Conservation (phyloP, 2,888 invertebrate genomes). For the Hyposoter dolosus region DNA sequence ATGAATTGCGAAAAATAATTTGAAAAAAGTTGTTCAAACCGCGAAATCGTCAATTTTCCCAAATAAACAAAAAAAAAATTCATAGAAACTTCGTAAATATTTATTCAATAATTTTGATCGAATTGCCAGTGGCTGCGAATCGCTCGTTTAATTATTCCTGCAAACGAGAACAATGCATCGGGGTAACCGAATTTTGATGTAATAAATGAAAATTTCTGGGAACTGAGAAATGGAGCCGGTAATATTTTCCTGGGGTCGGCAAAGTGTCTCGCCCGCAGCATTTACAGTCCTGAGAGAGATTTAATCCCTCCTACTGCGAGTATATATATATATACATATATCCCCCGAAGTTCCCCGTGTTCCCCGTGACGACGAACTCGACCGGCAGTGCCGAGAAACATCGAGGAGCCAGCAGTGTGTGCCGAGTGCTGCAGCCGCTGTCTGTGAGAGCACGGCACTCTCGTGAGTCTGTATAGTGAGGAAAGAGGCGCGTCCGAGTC, state of each 20-base stretch:
- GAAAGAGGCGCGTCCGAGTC: slow-evolving; percentile 65
- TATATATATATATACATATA: slow-evolving; percentile 10
- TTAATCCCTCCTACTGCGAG: slow-evolving; percentile 73
- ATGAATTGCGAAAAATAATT: not conserved
- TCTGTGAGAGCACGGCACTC: slow-evolving; percentile 70
- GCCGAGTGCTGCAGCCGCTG: slow-evolving; percentile 73
- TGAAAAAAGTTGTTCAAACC: not conserved
- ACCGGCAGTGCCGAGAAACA: slow-evolving; percentile 71
- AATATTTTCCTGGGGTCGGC: slow-evolving; percentile 50
- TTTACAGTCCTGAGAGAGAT: slow-evolving; percentile 72
- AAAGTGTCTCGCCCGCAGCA: slow-evolving; percentile 60
- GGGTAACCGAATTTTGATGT: not conserved
- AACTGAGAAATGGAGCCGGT: not conserved
- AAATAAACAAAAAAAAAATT: not conserved
- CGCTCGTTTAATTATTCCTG: not conserved
- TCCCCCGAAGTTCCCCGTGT: slow-evolving; percentile 62
- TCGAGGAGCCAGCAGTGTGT: slow-evolving; percentile 66
- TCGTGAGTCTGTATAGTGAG: slow-evolving; percentile 55
- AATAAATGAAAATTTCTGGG: not conserved
- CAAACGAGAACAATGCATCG: not conserved
- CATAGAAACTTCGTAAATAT: not conserved
- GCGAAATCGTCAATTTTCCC: not conserved
- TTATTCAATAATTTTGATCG: not conserved
- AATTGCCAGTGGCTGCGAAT: not conserved
- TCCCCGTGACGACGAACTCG: slow-evolving; percentile 69